These are phyloP conservation scores for Phyllotreta cruciferae DNA, from an alignment of 2,888 invertebrate genomes.

Conservation along the genomic window DNA sequence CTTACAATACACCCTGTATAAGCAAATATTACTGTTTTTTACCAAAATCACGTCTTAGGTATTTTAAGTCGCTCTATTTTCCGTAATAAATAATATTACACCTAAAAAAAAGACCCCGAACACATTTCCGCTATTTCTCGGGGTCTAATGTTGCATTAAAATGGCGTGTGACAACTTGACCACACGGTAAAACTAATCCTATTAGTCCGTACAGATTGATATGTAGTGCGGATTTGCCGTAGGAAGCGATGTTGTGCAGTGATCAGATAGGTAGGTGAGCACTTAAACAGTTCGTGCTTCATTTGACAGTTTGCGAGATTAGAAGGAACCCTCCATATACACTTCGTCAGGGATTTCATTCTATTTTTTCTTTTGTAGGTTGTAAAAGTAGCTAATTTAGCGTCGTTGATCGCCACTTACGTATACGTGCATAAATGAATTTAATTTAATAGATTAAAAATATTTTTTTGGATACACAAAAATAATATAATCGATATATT, in stretches of 20 bases:
- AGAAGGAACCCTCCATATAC: conserved; percentile 23
- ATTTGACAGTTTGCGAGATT: conserved; percentile 37
- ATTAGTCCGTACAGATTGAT: conserved; percentile 39
- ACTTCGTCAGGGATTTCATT: conserved; percentile 26
- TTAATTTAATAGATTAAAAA: too few species aligned
- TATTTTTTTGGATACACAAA: too few species aligned
- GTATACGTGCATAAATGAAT: too few species aligned
- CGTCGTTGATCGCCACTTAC: not conserved
- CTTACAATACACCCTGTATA: too few species aligned
- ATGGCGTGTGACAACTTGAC: conserved; percentile 19
- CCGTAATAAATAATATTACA: too few species aligned
- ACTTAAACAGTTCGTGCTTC: conserved; percentile 38
- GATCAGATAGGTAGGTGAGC: conserved; percentile 36
- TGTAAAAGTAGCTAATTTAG: conserved; percentile 19
- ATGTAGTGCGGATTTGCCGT: conserved; percentile 36
- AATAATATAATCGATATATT: too few species aligned
- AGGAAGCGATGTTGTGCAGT: conserved; percentile 29
- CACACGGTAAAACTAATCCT: conserved; percentile 35
- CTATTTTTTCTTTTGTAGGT: conserved; percentile 20
- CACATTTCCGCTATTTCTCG: not conserved
- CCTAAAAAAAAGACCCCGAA: too few species aligned
- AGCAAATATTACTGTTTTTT: too few species aligned
- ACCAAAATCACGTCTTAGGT: too few species aligned
- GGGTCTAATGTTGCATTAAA: conserved; percentile 5
- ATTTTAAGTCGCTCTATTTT: too few species aligned